Evolutionary conservation across 2,888 invertebrate genomes (phyloP), one percentile per base, ranked within the genome.

Genomic region (Drosophila multiciliata): DNA sequence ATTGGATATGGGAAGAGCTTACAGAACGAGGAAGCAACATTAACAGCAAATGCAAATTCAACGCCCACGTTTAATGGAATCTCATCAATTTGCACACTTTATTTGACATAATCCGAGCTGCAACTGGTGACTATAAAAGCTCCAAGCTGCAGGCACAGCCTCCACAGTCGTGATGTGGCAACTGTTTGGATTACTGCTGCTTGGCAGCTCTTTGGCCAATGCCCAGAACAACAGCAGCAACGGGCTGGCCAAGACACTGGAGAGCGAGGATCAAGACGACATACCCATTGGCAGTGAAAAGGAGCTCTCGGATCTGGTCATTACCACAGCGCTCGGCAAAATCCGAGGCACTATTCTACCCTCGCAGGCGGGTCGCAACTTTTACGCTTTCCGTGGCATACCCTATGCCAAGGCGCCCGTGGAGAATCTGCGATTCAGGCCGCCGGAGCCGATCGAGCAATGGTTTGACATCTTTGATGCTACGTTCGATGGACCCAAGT

Each of bases 401-500:
- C 91, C 91, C 0, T 93, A 93, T 69, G 93, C 93, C 23, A 91
- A 92, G 57, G 83, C 93, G 0, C 93, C 93, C 1, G 73, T 92
- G 3, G 91, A 91, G 12, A 78, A 82, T 1, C 64, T 91, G 17
- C 90, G 93, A 3, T 93, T 93, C 54, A 87, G 87, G 61, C 89
- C 94, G 8, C 94, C 95, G 0, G 91, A 93, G 38, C 94, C 94
- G 1, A 93, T 94, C 11, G 91, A 93, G 42, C 91, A 92, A 17
- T 95, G 95, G 94, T 84, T 90, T 17, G 92, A 90, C 6, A 92
- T 93, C 23, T 94, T 94, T 54, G 94, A 95, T 86, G 95, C 94
- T 2, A 94, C 94, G 3, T 80, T 93, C 66, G 95, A 95, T 66
- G 95, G 95, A 0, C 95, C 95, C 0, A 93, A 94, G 49, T 95